phyloP scores from a whole-genome alignment of 2,888 invertebrate genomes.

The Pomacea canaliculata region DNA sequence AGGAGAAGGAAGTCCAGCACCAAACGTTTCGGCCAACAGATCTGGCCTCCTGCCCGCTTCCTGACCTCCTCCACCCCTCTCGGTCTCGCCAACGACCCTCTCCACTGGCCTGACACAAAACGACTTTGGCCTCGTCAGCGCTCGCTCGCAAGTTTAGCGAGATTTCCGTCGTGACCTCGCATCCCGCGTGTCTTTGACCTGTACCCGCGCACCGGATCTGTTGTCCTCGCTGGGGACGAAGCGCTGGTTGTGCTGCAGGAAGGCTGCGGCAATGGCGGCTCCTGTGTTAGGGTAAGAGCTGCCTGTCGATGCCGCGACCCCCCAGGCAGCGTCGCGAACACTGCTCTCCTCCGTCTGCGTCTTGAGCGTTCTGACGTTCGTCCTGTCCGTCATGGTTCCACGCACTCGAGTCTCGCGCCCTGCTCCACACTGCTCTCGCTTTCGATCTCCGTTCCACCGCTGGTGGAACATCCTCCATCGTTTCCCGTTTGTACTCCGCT shows the following conservation, averaged over 20 bases:
- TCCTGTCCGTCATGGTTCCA: constrained; percentile 40
- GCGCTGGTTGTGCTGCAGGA: constrained; percentile 15
- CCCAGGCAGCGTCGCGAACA: constrained; percentile 14
- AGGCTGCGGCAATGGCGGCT: constrained; percentile 22
- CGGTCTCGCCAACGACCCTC: constrained; percentile 28
- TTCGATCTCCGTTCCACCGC: background rate
- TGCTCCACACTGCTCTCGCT: background rate
- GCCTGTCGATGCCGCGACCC: constrained; percentile 6
- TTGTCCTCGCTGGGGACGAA: background rate
- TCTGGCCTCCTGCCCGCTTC: constrained; percentile 31
- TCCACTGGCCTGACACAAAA: constrained; percentile 32
- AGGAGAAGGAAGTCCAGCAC: background rate
- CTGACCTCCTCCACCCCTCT: constrained; percentile 30
- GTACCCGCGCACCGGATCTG: background rate
- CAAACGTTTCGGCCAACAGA: constrained; percentile 24
- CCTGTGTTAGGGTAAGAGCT: constrained; percentile 19
- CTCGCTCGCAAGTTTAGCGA: background rate
- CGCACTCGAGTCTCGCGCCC: constrained; percentile 26
- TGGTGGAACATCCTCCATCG: background rate
- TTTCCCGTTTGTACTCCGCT: background rate
- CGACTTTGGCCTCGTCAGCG: background rate
- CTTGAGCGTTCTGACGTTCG: constrained; percentile 29
- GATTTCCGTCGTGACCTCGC: constrained; percentile 9
- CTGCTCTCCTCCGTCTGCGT: constrained; percentile 36
- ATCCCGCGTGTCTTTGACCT: background rate